Evolutionary conservation across 2,113 vertebrate species (phyloP).

Genomic region (Ptychochromis oligacanthus): DNA sequence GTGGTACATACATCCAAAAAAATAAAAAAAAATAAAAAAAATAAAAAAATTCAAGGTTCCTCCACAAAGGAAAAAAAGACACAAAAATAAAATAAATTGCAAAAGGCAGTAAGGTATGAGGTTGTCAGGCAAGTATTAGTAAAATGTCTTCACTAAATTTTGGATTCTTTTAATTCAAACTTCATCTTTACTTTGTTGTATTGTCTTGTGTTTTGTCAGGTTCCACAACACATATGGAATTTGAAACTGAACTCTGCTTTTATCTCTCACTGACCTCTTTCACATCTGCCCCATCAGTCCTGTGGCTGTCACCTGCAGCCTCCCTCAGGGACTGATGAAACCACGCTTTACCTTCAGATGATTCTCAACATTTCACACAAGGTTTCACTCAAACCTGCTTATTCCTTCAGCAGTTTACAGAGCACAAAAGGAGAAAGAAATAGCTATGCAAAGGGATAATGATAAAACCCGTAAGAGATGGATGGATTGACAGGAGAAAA

Average conservation of each 20-base stretch:
- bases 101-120: neutral
- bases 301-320: neutral
- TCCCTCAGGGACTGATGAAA: neutral
- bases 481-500: neutral
- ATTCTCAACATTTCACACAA: neutral
- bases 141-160: neutral
- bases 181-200: neutral
- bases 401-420: neutral
- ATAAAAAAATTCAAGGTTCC: neutral
- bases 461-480: neutral
- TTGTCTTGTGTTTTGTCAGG: neutral
- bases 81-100: neutral
- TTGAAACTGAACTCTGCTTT: neutral
- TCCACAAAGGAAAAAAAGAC: rapidly evolving
- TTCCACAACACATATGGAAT: neutral
- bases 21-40: neutral
- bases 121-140: neutral
- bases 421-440: slow-evolving; percentile 9
- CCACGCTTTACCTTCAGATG: neutral
- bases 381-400: neutral
- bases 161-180: neutral
- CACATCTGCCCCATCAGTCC: neutral
- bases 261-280: slow-evolving; percentile 6
- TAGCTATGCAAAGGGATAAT: neutral
- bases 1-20: neutral